A percentile compares a stretch with the other conserved stretches of the same genome.
Evolutionary conservation across 2,113 vertebrate genomes (phyloP).

Genomic region (Muscicapa adusta): DNA sequence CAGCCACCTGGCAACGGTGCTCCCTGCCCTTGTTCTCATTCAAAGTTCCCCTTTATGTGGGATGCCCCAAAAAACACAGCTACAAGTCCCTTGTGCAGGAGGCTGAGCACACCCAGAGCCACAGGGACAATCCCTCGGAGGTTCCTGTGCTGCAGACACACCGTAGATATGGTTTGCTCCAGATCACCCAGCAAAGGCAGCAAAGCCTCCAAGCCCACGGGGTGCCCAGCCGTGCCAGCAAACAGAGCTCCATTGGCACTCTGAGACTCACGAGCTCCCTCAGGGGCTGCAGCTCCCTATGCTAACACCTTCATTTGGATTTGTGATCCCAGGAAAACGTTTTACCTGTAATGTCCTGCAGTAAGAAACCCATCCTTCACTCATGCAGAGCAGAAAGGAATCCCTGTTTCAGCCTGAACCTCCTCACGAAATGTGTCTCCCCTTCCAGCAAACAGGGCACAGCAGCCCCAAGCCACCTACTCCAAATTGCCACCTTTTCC

Average conservation of each 20-base stretch:
- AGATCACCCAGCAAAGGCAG: not conserved
- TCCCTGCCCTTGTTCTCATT: not conserved
- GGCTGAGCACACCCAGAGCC: not conserved
- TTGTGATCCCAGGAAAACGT: not conserved
- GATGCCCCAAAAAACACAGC: not conserved
- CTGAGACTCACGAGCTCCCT: not conserved
- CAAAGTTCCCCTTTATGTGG: not conserved
- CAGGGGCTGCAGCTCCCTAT: not conserved
- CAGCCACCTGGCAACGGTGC: fast-evolving
- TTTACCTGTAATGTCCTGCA: not conserved
- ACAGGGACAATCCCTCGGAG: fast-evolving
- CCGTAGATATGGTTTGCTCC: fast-evolving
- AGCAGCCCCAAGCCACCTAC: not conserved
- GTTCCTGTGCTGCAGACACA: not conserved
- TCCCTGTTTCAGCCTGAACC: not conserved
- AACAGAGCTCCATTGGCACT: not conserved
- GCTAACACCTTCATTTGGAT: not conserved
- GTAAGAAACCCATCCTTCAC: not conserved
- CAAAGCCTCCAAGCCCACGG: not conserved
- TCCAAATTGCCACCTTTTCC: not conserved
- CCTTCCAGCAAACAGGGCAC: not conserved
- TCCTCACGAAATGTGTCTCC: not conserved
- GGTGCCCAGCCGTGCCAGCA: not conserved
- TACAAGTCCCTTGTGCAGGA: not conserved
- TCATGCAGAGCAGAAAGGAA: fast-evolving